Conservation (phyloP, 2,113 vertebrate genomes). For the Datnioides undecimradiatus region DNA sequence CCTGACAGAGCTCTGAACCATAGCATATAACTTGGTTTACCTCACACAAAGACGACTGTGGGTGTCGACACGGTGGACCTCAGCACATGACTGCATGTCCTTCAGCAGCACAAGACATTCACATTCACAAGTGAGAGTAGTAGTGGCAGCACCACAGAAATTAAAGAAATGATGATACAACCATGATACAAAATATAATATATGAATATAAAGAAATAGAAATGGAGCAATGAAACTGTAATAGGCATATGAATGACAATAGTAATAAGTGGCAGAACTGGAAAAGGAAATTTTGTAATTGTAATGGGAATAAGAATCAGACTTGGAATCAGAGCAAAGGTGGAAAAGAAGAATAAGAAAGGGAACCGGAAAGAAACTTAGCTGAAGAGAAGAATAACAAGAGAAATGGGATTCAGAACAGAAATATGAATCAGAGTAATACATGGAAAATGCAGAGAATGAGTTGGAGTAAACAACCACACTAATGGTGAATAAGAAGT, state of each 20-base stretch:
- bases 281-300: too few species aligned
- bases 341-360: not conserved
- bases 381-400: not conserved
- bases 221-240: too few species aligned
- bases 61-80: constrained; percentile 21
- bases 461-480: too few species aligned
- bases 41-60: constrained; percentile 36
- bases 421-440: not conserved
- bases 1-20: constrained; percentile 30
- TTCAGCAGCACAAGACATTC: not conserved
- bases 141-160: not conserved
- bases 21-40: constrained; percentile 35
- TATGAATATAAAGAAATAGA: not conserved
- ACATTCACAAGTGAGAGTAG: not conserved
- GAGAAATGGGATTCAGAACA: rapidly evolving
- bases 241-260: not conserved
- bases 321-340: not conserved
- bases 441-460: too few species aligned
- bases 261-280: too few species aligned
- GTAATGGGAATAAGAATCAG: not conserved
- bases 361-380: not conserved
- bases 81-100: not conserved
- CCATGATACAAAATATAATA: too few species aligned
- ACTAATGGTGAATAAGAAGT: too few species aligned
- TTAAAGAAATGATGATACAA: too few species aligned